These are phyloP conservation scores for Corythaixoides concolor DNA, from an alignment of 2,113 vertebrate species.

Conservation along the genomic window DNA sequence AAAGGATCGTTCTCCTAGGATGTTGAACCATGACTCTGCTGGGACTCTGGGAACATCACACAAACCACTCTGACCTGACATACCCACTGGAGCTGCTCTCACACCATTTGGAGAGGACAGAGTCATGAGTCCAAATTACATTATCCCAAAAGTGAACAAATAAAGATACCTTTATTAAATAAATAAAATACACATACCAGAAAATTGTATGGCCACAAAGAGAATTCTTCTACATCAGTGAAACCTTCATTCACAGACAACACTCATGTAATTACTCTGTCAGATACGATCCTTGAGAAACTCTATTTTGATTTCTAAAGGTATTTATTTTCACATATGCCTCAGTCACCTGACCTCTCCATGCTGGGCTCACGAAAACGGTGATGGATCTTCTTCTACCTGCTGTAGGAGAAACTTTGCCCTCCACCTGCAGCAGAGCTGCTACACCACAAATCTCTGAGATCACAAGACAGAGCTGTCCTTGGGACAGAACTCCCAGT, in stretches of 20 bases:
- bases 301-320: not conserved
- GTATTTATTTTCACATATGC: not conserved
- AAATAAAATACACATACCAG: not conserved
- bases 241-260: not conserved
- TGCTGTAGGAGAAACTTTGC: not conserved
- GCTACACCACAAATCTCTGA: not conserved
- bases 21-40: constrained; percentile 5
- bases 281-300: not conserved
- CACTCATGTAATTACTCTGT: not conserved
- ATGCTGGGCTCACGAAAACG: not conserved
- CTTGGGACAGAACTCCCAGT: not conserved
- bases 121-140: not conserved
- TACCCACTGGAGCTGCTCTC: not conserved
- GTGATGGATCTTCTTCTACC: not conserved
- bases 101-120: not conserved
- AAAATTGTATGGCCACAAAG: not conserved
- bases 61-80: not conserved
- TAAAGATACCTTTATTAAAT: not conserved
- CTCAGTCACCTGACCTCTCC: not conserved
- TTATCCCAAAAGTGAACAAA: not conserved
- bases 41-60: not conserved
- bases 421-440: not conserved
- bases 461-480: not conserved
- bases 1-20: constrained; percentile 61
- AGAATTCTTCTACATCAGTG: not conserved